These are phyloP conservation scores for Montipora sp. DNA, from an alignment of 64 coral and sea anemone species.

Conservation along the genomic window DNA sequence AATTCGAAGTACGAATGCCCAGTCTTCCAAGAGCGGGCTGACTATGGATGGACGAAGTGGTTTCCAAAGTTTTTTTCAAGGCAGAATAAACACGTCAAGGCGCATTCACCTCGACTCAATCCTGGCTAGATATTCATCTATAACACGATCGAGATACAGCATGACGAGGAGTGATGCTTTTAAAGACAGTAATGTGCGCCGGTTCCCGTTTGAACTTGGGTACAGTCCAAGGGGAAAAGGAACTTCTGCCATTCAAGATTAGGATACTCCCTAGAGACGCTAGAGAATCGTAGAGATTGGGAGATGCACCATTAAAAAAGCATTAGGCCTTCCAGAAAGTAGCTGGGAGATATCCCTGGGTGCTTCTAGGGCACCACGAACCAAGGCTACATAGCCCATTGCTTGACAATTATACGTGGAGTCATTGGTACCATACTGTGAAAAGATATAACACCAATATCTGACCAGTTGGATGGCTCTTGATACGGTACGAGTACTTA, in stretches of 20 bases:
- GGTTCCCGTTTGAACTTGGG: background rate
- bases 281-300: slow-evolving; percentile 66
- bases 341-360: background rate
- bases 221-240: background rate
- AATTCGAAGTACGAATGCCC: background rate
- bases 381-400: background rate
- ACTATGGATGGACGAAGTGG: background rate
- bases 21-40: background rate
- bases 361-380: background rate
- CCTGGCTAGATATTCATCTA: slow-evolving; percentile 3
- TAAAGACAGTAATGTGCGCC: slow-evolving; percentile 20
- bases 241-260: slow-evolving; percentile 70
- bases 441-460: background rate
- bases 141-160: background rate
- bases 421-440: background rate
- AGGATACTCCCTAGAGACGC: slow-evolving; percentile 27
- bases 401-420: background rate
- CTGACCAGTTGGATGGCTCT: background rate
- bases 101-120: slow-evolving; percentile 32
- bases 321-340: background rate
- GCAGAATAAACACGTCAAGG: background rate
- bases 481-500: background rate
- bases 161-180: background rate
- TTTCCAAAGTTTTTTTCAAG: background rate
- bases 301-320: background rate